Percentiles rank a stretch among this genome's conserved stretches.
Conservation (phyloP, 2,888 invertebrate genomes). For the Caprella mutica region DNA sequence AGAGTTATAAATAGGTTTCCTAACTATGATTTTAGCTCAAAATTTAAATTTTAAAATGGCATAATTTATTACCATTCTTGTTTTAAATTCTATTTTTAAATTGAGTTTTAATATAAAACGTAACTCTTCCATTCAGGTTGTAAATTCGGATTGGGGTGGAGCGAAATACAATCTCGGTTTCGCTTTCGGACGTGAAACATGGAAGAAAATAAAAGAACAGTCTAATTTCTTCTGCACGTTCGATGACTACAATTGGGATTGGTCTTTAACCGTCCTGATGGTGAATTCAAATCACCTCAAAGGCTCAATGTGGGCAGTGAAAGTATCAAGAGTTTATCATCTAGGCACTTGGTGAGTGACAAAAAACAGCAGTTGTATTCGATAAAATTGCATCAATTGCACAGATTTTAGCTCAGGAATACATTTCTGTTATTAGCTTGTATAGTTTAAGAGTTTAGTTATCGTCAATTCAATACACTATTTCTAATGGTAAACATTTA, state of each 20-base stretch:
- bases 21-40: no score
- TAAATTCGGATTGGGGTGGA: slow-evolving; percentile 25
- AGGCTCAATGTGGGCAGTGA: slow-evolving; percentile 74
- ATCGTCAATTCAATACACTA: no score
- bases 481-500: no score
- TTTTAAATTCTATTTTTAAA: no score
- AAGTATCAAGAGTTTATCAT: slow-evolving; percentile 90
- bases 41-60: no score
- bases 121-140: slow-evolving; percentile 11
- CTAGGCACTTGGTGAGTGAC: slow-evolving; percentile 92
- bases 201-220: slow-evolving; percentile 55
- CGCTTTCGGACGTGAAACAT: slow-evolving; percentile 78
- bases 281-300: slow-evolving; percentile 45
- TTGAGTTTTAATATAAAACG: neutral
- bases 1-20: no score
- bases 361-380: no score
- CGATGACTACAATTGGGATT: slow-evolving; percentile 99
- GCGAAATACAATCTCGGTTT: slow-evolving; percentile 52
- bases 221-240: slow-evolving; percentile 70
- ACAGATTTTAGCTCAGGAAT: no score
- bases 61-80: no score
- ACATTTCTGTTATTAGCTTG: no score
- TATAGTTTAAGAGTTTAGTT: no score
- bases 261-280: slow-evolving; percentile 70
- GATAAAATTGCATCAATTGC: no score